Percentiles rank a stretch among this genome's conserved stretches.
phyloP scores from a whole-genome alignment of 2,113 vertebrate species.

The Etheostoma cragini region DNA sequence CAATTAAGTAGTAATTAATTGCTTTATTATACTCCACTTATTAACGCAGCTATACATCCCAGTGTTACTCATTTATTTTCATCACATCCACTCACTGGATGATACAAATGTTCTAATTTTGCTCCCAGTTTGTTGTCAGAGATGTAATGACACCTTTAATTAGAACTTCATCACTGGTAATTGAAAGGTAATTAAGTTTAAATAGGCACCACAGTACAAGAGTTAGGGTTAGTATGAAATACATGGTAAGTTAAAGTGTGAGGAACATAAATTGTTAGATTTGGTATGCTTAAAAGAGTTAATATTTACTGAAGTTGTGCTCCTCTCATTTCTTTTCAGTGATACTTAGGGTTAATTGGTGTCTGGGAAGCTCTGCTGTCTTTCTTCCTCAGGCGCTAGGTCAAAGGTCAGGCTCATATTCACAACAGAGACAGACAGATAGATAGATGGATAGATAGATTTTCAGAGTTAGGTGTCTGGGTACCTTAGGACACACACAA shows the following conservation, averaged over 20 bases:
- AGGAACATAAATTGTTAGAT: background rate
- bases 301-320: background rate
- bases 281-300: background rate
- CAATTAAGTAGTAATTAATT: conserved; percentile 71
- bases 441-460: too few species aligned
- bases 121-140: conserved; percentile 1
- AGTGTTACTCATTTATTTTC: too few species aligned
- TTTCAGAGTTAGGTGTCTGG: background rate
- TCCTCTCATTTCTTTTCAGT: background rate
- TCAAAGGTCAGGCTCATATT: conserved; percentile 61
- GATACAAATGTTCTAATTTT: conserved; percentile 17
- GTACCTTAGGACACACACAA: background rate
- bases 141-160: conserved; percentile 48
- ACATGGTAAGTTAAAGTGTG: background rate
- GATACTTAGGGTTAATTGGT: conserved; percentile 25
- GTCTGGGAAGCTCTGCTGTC: conserved; percentile 26
- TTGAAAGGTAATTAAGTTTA: conserved; percentile 29
- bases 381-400: conserved; percentile 30
- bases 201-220: background rate
- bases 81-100: conserved; percentile 5
- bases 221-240: background rate
- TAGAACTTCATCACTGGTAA: conserved; percentile 34
- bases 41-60: too few species aligned
- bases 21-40: conserved; percentile 56
- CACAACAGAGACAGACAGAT: background rate